Base-by-base conservation (phyloP, 2,888 invertebrate genomes). In the Drosophila mercatorum region DNA sequence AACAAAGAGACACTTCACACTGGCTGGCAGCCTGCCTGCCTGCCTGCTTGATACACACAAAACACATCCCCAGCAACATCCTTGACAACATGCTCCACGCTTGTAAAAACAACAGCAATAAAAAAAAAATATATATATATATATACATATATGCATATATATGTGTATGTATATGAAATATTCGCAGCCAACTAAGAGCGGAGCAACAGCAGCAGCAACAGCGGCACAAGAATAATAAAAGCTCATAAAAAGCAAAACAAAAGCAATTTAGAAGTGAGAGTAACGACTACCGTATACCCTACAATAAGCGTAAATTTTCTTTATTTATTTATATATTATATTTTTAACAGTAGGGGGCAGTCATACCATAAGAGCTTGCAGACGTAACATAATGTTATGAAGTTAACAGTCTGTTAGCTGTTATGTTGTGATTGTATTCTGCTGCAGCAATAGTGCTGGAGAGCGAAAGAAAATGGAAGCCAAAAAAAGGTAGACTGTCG, bases 81-180 rank as follows among this genome's bases (percentile, higher is more conserved):
- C 78, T 78, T 78, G 68, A 75, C 68, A 74, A 74, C 51, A 40
- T 78, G 70, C 65, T 53, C 51, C 57, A 44, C 53, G 68, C 74
- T 69, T 69, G 63, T 57, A 69, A 66, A 60, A 72, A 78, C 62
- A 80, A 65, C 47, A 68, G 59, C 61, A 64, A 59, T 40, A 44
- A 56, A 28, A 26, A 28, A 52, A 38, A 17, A 17, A 34, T 46
- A 10, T 12, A 5, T 52, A 28, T 31, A 11, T 28, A 28, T 49
- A 14, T 31, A 22, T 22, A 2, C 22, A 22, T 22, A 22, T 22
- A 22, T 22, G 2, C 17, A 31, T 5, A 31, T 28, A 6, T 8
- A 28, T 56, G 11, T 31, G 10, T 44, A 5, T 17, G 28, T 12
- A 77, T 77, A 77, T 75, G 83, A 75, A 81, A 78, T 61, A 72